phyloP scores from a whole-genome alignment of 2,113 vertebrate genomes.

The Pygoscelis adeliae region DNA sequence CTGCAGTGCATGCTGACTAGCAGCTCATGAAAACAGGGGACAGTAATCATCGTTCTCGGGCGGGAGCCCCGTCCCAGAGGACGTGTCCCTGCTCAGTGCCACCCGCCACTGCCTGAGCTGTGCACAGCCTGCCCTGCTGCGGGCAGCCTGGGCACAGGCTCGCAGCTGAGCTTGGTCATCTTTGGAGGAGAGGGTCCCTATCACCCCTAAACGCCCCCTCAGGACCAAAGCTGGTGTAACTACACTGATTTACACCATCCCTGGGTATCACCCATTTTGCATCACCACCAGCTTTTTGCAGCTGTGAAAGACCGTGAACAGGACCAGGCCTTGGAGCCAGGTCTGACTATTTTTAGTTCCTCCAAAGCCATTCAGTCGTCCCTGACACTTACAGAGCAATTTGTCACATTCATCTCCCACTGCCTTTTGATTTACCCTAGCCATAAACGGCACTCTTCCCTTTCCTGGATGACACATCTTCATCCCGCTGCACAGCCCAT shows the following conservation, averaged over 20 bases:
- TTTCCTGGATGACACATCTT: neutral
- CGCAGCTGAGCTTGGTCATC: accelerated
- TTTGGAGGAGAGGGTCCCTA: neutral
- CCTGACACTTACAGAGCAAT: neutral
- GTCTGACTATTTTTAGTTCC: neutral
- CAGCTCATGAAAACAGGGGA: neutral
- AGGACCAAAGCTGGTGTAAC: neutral
- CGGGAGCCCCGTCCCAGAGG: accelerated
- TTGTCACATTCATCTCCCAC: neutral
- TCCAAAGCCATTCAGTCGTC: neutral
- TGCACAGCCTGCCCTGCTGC: neutral
- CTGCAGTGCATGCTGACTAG: accelerated
- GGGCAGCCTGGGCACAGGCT: neutral
- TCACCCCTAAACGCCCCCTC: neutral
- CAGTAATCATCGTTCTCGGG: accelerated
- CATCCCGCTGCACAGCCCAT: neutral
- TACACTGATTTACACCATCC: neutral
- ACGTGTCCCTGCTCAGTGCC: neutral
- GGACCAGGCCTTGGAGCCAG: neutral
- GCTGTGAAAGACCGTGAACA: neutral
- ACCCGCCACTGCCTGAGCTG: neutral
- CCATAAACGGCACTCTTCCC: neutral
- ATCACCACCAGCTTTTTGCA: neutral
- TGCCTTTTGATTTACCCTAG: neutral
- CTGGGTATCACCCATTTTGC: neutral